phyloP scores from a whole-genome alignment of 2,888 invertebrate genomes.

The Tolmerus cingulatus region DNA sequence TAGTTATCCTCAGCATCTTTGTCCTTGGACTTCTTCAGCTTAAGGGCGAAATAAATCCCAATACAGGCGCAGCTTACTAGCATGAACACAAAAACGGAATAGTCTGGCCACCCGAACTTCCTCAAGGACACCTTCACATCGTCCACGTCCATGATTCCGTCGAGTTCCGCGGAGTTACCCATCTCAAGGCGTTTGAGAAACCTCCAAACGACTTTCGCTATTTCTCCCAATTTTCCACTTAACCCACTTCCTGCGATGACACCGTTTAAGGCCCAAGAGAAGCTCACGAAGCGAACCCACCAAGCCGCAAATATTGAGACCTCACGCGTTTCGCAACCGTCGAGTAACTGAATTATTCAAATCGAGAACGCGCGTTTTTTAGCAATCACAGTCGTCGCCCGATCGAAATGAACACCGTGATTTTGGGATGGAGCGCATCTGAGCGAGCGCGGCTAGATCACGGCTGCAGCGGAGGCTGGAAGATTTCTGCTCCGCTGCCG shows the following conservation, averaged over 20 bases:
- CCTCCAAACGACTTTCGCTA: not conserved
- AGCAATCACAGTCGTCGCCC: constrained; percentile 8
- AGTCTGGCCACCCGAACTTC: constrained; percentile 77
- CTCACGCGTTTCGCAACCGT: constrained; percentile 26
- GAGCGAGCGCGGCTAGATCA: not conserved
- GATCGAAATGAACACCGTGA: not conserved
- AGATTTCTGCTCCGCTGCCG: not conserved
- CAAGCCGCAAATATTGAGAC: not conserved
- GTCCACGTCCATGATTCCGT: constrained; percentile 52
- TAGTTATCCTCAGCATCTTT: constrained; percentile 68
- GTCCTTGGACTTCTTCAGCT: constrained; percentile 65
- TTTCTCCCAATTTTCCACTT: not conserved
- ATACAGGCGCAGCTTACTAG: constrained; percentile 77
- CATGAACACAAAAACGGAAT: constrained; percentile 80
- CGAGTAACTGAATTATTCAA: constrained; percentile 37
- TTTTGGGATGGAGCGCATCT: not conserved
- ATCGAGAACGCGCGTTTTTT: constrained; percentile 22
- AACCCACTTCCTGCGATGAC: not conserved
- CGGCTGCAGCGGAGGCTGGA: not conserved
- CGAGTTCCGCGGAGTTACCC: not conserved
- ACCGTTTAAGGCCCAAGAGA: not conserved
- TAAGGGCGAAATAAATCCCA: constrained; percentile 83
- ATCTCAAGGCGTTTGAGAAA: not conserved
- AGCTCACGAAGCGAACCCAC: not conserved
- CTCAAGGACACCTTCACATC: constrained; percentile 66